Percentiles rank a stretch among this genome's conserved stretches.
Evolutionary conservation across 92 coral and sea anemone species (phyloP).

Genomic region (Chrysogorgia sp.): DNA sequence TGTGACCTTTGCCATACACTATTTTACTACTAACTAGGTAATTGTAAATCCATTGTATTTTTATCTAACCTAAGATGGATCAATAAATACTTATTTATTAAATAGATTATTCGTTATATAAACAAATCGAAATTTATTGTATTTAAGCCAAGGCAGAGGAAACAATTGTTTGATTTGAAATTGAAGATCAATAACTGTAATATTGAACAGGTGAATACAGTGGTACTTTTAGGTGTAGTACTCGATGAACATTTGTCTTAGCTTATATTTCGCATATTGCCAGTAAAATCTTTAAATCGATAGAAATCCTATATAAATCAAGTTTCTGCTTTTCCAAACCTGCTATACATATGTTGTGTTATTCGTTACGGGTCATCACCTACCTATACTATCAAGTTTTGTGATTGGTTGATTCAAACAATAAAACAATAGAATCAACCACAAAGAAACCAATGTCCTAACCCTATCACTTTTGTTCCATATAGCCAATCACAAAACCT

Average conservation of each 20-base stretch:
- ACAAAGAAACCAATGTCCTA: too few species aligned
- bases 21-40: too few species aligned
- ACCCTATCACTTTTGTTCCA: too few species aligned
- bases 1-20: too few species aligned
- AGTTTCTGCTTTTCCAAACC: slow-evolving; percentile 43
- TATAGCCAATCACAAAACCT: too few species aligned
- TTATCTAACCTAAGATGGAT: too few species aligned
- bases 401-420: too few species aligned
- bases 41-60: too few species aligned
- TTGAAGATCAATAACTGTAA: slow-evolving; percentile 2
- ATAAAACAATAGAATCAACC: too few species aligned
- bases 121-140: slow-evolving; percentile 56
- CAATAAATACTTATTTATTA: too few species aligned
- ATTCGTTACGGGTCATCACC: too few species aligned
- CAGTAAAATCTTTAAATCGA: slow-evolving; percentile 53
- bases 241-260: slow-evolving; percentile 49
- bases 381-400: too few species aligned
- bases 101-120: slow-evolving; percentile 53
- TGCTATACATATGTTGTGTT: slow-evolving; percentile 27
- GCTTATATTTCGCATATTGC: slow-evolving; percentile 43
- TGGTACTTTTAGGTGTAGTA: slow-evolving; percentile 51
- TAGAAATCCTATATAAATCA: slow-evolving; percentile 54
- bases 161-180: slow-evolving; percentile 27
- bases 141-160: slow-evolving; percentile 27
- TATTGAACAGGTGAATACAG: slow-evolving; percentile 48